Evolutionary conservation across 2,113 vertebrate genomes (phyloP), one percentile per base, ranked within the genome.

Genomic region (Eonycteris spelaea): DNA sequence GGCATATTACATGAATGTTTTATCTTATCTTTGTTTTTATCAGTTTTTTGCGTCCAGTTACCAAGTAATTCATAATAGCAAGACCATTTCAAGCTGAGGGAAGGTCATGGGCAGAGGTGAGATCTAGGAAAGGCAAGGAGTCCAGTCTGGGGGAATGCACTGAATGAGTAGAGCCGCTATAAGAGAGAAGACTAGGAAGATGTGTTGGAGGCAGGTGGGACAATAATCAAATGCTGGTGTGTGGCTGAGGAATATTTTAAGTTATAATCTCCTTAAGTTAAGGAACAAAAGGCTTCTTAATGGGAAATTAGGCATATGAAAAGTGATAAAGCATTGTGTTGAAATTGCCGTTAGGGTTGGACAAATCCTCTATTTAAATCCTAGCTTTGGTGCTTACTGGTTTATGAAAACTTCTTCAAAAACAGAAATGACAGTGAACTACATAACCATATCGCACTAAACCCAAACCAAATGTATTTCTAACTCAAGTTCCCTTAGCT

Each of bases 91-190:
- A 91, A 57, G 43, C 22, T 26, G 19, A 90, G 22, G 85, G 78
- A 70, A 89, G 8, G 82, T 70, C 5, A 61, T n/a, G 22, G 61
- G 40, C 19, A 86, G 53, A 90, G 5, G 5, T 26, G 21, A 33
- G 45, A 61, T 28, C 6, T 55, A 78, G 18, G 10, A 26, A 87
- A 88, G 48, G 13, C 26, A 73, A 63, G 21, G 28, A 78, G 24
- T 24, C 43, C 59, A 45, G 15, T 65, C 40, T 48, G 9, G 53
- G 18, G 70, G 7, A 48, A 6, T 43, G n/a, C 21, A 22, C 7
- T 65, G 33, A 35, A 40, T 10, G 55, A 35, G 21, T n/a, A 65
- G 61, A 67, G 2, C 2, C 2, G 0, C 1, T 35, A 4, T 6
- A n/a, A 4, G 33, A 55, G 12, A 24, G 30, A 40, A 92, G 82